Percentiles rank a stretch among this genome's conserved stretches.
These are phyloP conservation scores for Erannis defoliaria DNA, from an alignment of 2,888 invertebrate genomes.

Conservation along the genomic window DNA sequence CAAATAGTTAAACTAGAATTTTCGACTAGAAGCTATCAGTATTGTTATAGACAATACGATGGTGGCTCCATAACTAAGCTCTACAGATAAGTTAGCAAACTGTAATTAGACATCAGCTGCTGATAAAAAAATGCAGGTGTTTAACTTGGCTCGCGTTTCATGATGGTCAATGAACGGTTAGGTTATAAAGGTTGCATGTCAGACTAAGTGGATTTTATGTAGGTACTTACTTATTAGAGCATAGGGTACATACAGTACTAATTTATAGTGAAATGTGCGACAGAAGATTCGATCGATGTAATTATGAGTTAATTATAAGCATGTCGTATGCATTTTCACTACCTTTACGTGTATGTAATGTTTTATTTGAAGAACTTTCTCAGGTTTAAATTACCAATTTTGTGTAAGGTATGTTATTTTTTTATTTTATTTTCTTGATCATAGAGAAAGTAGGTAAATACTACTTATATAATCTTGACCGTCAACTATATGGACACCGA, in stretches of 20 bases:
- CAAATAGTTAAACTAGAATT: background rate
- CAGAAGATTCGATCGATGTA: background rate
- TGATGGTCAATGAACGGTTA: constrained; percentile 25
- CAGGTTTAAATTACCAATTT: too few relatives aligned
- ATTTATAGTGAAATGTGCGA: background rate
- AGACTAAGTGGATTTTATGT: constrained; percentile 15
- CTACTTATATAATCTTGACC: too few relatives aligned
- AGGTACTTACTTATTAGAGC: background rate
- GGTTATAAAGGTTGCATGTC: constrained; percentile 40
- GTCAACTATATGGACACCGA: too few relatives aligned
- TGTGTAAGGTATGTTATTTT: too few relatives aligned
- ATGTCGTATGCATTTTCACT: background rate
- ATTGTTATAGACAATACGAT: background rate
- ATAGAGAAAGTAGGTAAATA: too few relatives aligned
- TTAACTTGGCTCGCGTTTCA: constrained; percentile 35
- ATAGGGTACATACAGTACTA: too few relatives aligned
- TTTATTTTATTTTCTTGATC: too few relatives aligned
- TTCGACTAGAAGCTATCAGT: background rate
- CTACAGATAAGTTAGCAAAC: background rate
- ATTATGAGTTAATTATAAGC: background rate
- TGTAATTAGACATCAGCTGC: constrained; percentile 7
- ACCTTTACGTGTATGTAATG: background rate
- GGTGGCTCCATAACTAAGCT: background rate
- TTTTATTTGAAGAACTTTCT: too few relatives aligned
- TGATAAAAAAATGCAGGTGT: constrained; percentile 19